A percentile compares a stretch with the other conserved stretches of the same genome.
Conservation (phyloP, 1,140 invertebrate genomes). For the Drosophila varians region DNA sequence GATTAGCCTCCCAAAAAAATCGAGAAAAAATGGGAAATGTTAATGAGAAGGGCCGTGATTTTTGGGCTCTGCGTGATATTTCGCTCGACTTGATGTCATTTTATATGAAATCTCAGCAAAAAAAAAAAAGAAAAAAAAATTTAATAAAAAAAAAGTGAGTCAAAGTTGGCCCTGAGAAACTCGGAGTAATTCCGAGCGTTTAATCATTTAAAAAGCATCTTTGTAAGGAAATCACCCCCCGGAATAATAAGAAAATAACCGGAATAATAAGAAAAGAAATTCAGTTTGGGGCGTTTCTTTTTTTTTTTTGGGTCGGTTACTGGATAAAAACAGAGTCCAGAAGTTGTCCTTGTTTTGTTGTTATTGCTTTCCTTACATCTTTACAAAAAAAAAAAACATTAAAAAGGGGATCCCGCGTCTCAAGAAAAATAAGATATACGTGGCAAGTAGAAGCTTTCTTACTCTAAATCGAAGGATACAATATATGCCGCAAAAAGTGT, state of each 20-base stretch:
- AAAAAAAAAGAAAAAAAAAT: conserved; percentile 2
- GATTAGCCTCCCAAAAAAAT: conserved; percentile 17
- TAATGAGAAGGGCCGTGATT: conserved; percentile 19
- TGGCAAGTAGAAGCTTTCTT: too few species aligned
- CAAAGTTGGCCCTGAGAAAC: conserved; percentile 50
- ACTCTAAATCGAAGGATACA: too few species aligned
- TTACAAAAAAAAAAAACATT: too few species aligned
- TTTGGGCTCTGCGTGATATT: conserved; percentile 24
- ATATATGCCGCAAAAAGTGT: too few species aligned
- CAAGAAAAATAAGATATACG: too few species aligned
- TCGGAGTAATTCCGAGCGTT: conserved; percentile 54
- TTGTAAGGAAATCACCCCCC: conserved; percentile 32
- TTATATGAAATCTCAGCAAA: conserved; percentile 37
- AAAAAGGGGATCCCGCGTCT: too few species aligned
- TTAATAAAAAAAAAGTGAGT: conserved; percentile 11
- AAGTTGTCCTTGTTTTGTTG: too few species aligned
- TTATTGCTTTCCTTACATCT: too few species aligned
- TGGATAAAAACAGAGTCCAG: too few species aligned
- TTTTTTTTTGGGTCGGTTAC: too few species aligned
- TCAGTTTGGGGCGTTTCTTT: neutral
- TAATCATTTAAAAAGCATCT: conserved; percentile 79
- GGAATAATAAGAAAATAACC: conserved; percentile 9
- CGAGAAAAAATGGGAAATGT: conserved; percentile 8
- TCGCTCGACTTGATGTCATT: conserved; percentile 41
- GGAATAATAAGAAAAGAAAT: conserved; percentile 11